Evolutionary conservation across 2,113 vertebrate genomes (phyloP).

Genomic region (Lathamus discolor): DNA sequence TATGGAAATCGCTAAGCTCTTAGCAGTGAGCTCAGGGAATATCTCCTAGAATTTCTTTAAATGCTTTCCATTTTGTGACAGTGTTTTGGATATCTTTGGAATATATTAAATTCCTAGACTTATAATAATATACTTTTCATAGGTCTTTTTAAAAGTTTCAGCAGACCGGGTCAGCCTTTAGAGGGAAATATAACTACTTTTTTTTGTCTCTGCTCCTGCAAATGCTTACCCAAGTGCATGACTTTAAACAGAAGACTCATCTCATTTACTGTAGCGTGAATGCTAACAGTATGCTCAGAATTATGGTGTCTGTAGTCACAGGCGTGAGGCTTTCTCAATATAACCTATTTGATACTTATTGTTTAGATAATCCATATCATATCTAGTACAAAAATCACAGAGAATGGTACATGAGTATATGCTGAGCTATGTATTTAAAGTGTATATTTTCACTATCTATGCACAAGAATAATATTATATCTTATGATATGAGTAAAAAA

Average conservation of each 20-base stretch:
- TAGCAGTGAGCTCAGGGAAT: neutral
- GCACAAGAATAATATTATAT: neutral
- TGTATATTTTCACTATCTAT: neutral
- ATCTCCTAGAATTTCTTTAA: neutral
- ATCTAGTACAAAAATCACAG: neutral
- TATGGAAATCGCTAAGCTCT: neutral
- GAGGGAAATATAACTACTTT: neutral
- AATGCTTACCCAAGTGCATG: neutral
- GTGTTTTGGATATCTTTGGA: neutral
- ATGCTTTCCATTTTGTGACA: neutral
- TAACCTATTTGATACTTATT: neutral
- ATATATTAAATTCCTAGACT: neutral
- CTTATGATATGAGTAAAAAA: neutral
- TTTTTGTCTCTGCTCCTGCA: neutral
- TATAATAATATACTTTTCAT: neutral
- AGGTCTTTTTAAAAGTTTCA: neutral
- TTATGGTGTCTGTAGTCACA: accelerated
- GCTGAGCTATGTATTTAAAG: neutral
- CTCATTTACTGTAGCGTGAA: neutral
- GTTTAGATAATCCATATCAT: neutral
- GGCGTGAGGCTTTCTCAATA: neutral
- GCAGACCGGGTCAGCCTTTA: neutral
- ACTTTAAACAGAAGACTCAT: neutral
- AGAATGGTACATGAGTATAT: neutral
- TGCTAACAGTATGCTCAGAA: neutral